phyloP scores from a whole-genome alignment of 2,113 vertebrate species.

The Pleuronectes platessa region DNA sequence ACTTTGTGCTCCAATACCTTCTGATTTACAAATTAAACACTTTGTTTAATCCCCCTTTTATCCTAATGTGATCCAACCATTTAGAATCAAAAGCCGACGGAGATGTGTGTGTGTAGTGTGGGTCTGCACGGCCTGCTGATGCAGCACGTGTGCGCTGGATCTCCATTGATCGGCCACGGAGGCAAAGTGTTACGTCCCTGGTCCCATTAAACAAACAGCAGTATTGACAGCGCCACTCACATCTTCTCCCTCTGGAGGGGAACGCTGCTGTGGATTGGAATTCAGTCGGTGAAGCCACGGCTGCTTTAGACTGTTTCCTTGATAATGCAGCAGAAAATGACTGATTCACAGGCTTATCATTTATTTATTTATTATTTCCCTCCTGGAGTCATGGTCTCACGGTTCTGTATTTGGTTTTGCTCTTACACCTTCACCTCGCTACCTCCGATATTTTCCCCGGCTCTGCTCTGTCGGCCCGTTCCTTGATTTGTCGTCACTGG shows the following conservation, averaged over 20 bases:
- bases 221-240: constrained; percentile 49
- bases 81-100: constrained; percentile 53
- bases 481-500: no score
- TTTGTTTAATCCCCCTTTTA: constrained; percentile 62
- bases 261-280: background rate
- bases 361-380: no score
- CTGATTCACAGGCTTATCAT: no score
- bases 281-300: background rate
- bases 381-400: no score
- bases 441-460: no score
- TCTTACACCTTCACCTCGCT: no score
- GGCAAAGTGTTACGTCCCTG: constrained; percentile 53
- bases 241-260: constrained; percentile 13
- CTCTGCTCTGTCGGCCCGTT: no score
- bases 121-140: constrained; percentile 42
- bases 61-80: constrained; percentile 58
- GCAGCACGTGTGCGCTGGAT: constrained; percentile 28
- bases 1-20: constrained; percentile 34
- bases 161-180: constrained; percentile 56
- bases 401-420: no score
- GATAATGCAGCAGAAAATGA: no score
- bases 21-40: constrained; percentile 62
- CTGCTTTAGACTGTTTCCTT: background rate
- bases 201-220: constrained; percentile 55
- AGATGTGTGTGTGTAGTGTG: constrained; percentile 52